Evolutionary conservation across 2,888 invertebrate genomes (phyloP), one percentile per base, ranked within the genome.

Genomic region (Emmelina monodactyla): DNA sequence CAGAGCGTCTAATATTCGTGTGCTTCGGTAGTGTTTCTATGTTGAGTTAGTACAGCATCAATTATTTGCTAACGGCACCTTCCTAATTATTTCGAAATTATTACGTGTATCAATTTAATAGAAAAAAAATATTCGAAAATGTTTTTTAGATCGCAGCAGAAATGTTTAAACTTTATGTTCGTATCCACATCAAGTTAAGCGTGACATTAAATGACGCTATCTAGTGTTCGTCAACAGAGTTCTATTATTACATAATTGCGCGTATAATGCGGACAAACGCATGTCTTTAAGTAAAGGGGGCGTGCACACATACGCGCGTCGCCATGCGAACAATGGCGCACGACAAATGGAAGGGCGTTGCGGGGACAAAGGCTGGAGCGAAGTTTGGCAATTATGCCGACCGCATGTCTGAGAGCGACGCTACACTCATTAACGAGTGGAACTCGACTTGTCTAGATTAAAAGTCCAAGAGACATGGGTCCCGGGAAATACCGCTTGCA

Each of bases 361-460:
- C 56, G 60, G 63, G 55, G 53, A 55, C 58, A 58, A 51, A 58
- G 62, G 60, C 54, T 60, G 61, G 56, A 57, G 55, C 66, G 65
- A 79, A 79, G 75, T 79, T 79, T 76, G 76, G 75, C 75, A 79
- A 79, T 79, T 79, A 79, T 63, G 73, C 67, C 68, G 72, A 75
- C 78, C 78, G 72, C 78, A 76, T 73, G 78, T 76, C 75, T 72
- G 66, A 65, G 67, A 72, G 72, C 71, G 67, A 62, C 65, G 73
- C 72, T 67, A 71, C 72, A 69, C 75, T 76, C 72, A 76, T 76
- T 76, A 76, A 72, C 58, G 58, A 57, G 64, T 62, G 58, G 65
- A 76, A 69, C 68, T 67, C 65, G 55, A 66, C 67, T 71, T 64
- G 67, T 63, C 68, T 71, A 67, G 70, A 73, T 72, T 75, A 73